These are phyloP conservation scores for Drosophila birchii DNA, from an alignment of 2,888 invertebrate species.

Conservation along the genomic window DNA sequence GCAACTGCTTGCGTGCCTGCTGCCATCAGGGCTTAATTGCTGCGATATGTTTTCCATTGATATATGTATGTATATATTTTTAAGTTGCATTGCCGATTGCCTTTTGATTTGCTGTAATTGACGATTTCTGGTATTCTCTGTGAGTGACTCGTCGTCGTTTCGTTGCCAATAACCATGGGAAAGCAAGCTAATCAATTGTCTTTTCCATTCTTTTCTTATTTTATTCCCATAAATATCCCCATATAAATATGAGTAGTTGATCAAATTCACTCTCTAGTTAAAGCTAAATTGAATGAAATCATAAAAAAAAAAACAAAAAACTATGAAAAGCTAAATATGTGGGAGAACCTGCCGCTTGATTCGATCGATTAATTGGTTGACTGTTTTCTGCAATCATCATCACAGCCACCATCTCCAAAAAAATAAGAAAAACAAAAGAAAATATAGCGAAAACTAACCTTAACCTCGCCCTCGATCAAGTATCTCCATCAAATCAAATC, in stretches of 20 bases:
- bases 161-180: slow-evolving; percentile 63
- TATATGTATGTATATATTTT: slow-evolving; percentile 4
- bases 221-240: slow-evolving; percentile 53
- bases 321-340: slow-evolving; percentile 52
- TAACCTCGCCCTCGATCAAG: slow-evolving; percentile 38
- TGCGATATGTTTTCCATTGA: slow-evolving; percentile 1
- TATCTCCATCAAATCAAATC: slow-evolving; percentile 31
- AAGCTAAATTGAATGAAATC: slow-evolving; percentile 66
- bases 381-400: slow-evolving; percentile 56
- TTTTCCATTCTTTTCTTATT: slow-evolving; percentile 78
- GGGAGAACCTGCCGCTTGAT: slow-evolving; percentile 72
- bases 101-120: slow-evolving; percentile 57
- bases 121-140: slow-evolving; percentile 37
- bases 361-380: slow-evolving; percentile 68
- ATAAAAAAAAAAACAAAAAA: slow-evolving; percentile 52
- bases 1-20: slow-evolving; percentile 33
- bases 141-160: slow-evolving; percentile 33
- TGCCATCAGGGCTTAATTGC: background rate
- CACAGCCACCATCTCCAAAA: slow-evolving; percentile 25
- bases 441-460: slow-evolving; percentile 44
- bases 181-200: slow-evolving; percentile 76
- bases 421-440: slow-evolving; percentile 25
- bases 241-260: slow-evolving; percentile 59
- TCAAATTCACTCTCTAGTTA: slow-evolving; percentile 69
- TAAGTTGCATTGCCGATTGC: slow-evolving; percentile 19